Evolutionary conservation across 2,888 invertebrate genomes (phyloP).

Genomic region (Entomobrya multifasciata): DNA sequence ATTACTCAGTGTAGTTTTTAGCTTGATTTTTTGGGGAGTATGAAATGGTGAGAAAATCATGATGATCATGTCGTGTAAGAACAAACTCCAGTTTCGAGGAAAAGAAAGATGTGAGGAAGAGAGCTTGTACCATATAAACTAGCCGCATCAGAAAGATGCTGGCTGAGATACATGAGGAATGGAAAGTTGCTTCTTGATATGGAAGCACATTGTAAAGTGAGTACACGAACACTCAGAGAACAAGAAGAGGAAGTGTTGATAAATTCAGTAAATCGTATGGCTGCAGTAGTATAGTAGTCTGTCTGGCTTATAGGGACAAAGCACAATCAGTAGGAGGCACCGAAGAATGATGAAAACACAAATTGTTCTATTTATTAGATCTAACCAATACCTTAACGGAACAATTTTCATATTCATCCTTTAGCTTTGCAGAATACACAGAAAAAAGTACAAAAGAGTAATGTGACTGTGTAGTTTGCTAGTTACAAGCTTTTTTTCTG

Average conservation of each 20-base stretch:
- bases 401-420: constrained; percentile 31
- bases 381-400: constrained; percentile 63
- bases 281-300: neutral
- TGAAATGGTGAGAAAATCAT: constrained; percentile 32
- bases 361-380: constrained; percentile 69
- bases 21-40: neutral
- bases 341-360: constrained; percentile 65
- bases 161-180: constrained; percentile 8
- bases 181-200: constrained; percentile 51
- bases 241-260: too few relatives aligned
- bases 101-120: constrained; percentile 57
- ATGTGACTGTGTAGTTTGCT: too few relatives aligned
- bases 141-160: neutral
- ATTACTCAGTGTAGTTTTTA: neutral
- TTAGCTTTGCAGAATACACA: constrained; percentile 54
- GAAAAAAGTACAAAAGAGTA: constrained; percentile 61
- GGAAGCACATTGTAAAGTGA: too few relatives aligned
- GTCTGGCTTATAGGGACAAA: neutral
- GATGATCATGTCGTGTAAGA: constrained; percentile 53
- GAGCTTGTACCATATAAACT: constrained; percentile 5
- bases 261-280: neutral
- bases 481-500: constrained; percentile 33
- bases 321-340: constrained; percentile 63
- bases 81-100: constrained; percentile 55
- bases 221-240: too few relatives aligned